Conservation (phyloP, 2,113 vertebrate species). For the Pseudolaguvia tuberculata region DNA sequence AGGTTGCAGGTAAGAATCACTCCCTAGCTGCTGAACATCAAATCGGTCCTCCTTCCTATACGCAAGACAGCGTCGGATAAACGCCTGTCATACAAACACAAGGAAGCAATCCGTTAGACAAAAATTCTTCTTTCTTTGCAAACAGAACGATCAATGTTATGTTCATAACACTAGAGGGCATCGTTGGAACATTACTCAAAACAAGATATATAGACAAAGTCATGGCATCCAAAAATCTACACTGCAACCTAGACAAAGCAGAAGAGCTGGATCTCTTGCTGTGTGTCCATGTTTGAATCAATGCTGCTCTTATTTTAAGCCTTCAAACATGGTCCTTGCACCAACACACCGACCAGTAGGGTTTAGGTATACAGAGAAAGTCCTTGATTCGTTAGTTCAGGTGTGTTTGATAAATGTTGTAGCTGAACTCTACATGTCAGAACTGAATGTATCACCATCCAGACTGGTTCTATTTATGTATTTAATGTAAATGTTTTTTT, state of each 20-base stretch:
- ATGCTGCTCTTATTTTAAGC: too few species aligned
- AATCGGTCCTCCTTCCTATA: constrained; percentile 97
- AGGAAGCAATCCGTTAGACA: neutral
- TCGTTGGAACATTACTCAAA: neutral
- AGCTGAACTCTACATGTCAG: too few species aligned
- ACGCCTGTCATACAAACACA: constrained; percentile 70
- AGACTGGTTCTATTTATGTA: too few species aligned
- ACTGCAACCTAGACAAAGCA: neutral
- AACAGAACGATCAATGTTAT: neutral
- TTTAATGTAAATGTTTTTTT: too few species aligned
- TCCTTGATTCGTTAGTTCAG: too few species aligned
- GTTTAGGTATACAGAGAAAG: too few species aligned
- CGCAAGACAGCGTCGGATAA: constrained; percentile 95
- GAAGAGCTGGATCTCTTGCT: neutral
- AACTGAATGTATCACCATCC: too few species aligned
- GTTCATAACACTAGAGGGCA: constrained; percentile 28
- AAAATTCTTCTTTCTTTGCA: neutral
- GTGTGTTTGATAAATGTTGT: too few species aligned
- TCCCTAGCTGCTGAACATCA: constrained; percentile 92
- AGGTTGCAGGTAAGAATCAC: constrained; percentile 93
- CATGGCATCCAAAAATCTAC: neutral
- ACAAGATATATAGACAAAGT: neutral
- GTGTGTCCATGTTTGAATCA: neutral
- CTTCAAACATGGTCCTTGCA: too few species aligned
- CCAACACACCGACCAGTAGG: too few species aligned